Evolutionary conservation across 2,888 invertebrate species (phyloP), one percentile per base, ranked within the genome.

Genomic region (Entomobrya proxima): DNA sequence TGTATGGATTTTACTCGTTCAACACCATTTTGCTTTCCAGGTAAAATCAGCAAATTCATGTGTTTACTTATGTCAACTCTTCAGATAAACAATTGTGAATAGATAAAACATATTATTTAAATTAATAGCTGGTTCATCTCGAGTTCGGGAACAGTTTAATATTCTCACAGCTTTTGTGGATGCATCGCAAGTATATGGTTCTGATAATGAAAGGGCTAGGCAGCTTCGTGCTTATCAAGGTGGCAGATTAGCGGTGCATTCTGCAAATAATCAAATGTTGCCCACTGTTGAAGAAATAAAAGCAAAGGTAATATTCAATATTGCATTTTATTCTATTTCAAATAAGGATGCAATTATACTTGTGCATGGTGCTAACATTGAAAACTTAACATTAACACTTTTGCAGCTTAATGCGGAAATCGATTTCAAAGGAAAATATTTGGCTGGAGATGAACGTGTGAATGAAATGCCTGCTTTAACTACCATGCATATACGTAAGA

Each of bases 401-500:
- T 50, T 50, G 4, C n/a, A 50, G 7, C n/a, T 50, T n/a, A 15
- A 4, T 50, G 40, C 58, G 47, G 79, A 83, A 37, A 85, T 89
- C 72, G 84, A 87, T n/a, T 88, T 88, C 58, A 89, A 86, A 85
- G 89, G 89, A 21, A 87, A 86, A 58, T 90, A 88, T 77, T 74
- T 90, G 52, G 88, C 86, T 40, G 89, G 89, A 13, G 89, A 89
- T 79, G 88, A 88, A 24, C 27, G 88, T 7, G 89, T 89, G 0
- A 89, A 89, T 74, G 89, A 89, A 84, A 89, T 89, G 89, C 89
- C 89, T 0, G 89, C 88, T 6, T 67, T 89, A 13, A 88, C 89
- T 21, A 76, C 72, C 1, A 81, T 89, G 82, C 89, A 89, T 67
- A 89, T 86, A 21, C 67, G 88, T 88, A 81, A 35, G 58, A n/a